Conservation (phyloP, 1,140 invertebrate genomes). For the Stratiolaelaps scimitus region DNA sequence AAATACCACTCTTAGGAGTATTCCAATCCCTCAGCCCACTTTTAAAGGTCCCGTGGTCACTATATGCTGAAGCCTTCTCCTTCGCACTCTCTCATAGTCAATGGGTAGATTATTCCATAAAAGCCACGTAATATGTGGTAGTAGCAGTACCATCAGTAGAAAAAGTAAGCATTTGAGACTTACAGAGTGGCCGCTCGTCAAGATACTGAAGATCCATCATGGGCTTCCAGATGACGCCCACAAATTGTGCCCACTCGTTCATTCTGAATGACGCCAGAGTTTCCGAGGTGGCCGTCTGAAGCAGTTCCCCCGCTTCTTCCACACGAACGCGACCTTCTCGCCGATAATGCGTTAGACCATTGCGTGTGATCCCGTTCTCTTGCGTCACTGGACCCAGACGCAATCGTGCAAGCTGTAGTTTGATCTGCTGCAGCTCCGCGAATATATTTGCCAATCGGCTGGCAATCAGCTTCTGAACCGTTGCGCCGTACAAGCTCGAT, state of each 20-base stretch:
- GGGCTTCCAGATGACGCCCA: constrained; percentile 10
- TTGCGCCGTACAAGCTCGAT: not conserved
- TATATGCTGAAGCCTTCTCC: too few relatives aligned
- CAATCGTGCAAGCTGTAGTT: not conserved
- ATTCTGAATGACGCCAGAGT: not conserved
- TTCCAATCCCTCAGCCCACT: too few relatives aligned
- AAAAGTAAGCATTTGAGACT: not conserved
- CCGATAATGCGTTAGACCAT: not conserved
- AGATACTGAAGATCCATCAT: constrained; percentile 16
- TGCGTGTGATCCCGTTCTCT: not conserved
- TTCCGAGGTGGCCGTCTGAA: not conserved
- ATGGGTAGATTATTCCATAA: too few relatives aligned
- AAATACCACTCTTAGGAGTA: too few relatives aligned
- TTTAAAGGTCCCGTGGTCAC: too few relatives aligned
- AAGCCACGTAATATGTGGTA: too few relatives aligned
- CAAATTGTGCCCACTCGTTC: constrained; percentile 8
- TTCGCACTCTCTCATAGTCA: too few relatives aligned
- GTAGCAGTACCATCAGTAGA: too few relatives aligned
- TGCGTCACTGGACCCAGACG: not conserved
- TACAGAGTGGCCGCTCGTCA: constrained; percentile 11
- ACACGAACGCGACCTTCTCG: not conserved
- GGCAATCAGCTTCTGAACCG: constrained; percentile 4
- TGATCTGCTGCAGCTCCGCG: not conserved
- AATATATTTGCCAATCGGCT: not conserved
- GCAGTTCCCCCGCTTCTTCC: not conserved